These are phyloP conservation scores for Mythimna albipuncta DNA, from an alignment of 2,888 invertebrate species.

Conservation along the genomic window DNA sequence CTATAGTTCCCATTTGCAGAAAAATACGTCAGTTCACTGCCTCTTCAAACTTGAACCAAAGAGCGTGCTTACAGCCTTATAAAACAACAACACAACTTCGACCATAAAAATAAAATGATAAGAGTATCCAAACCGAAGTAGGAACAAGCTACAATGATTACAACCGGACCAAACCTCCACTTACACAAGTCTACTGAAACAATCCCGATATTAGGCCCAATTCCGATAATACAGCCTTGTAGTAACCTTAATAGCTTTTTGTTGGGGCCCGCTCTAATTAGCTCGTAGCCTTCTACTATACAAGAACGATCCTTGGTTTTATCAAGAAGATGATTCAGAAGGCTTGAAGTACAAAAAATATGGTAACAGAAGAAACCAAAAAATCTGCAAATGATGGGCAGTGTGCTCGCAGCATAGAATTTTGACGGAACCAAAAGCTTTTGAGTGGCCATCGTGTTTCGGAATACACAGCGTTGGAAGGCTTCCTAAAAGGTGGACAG, in stretches of 20 bases:
- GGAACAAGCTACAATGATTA: constrained; percentile 29
- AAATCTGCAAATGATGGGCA: too few relatives aligned
- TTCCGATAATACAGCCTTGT: constrained; percentile 55
- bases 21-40: background rate
- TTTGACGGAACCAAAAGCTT: too few relatives aligned
- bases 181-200: constrained; percentile 23
- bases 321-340: constrained; percentile 20
- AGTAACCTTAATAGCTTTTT: constrained; percentile 64
- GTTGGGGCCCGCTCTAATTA: constrained; percentile 62
- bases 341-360: background rate
- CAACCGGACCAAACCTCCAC: constrained; percentile 6
- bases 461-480: too few relatives aligned
- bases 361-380: too few relatives aligned
- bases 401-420: too few relatives aligned
- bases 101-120: constrained; percentile 29
- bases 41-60: background rate
- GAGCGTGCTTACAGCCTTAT: background rate
- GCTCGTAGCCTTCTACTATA: constrained; percentile 54
- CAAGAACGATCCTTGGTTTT: constrained; percentile 36
- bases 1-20: too few relatives aligned
- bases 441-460: too few relatives aligned
- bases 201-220: constrained; percentile 46
- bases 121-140: background rate
- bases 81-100: constrained; percentile 7
- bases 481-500: too few relatives aligned